phyloP scores from a whole-genome alignment of 1,140 invertebrate genomes.

The Halyomorpha halys region DNA sequence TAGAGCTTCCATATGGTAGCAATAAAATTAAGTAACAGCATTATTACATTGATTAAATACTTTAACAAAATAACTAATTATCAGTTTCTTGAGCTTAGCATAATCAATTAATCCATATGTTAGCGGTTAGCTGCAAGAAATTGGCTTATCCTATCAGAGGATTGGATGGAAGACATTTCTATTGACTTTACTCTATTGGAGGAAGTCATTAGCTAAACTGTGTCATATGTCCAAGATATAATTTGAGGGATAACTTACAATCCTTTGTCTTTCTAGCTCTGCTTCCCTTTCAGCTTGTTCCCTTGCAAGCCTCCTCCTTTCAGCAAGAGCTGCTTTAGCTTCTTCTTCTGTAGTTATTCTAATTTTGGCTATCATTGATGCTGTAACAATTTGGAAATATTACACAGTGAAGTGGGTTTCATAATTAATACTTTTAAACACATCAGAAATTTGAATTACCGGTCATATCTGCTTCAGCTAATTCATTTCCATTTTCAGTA shows the following conservation, averaged over 20 bases:
- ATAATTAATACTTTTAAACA: background rate
- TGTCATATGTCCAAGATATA: too few species aligned
- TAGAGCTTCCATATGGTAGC: too few species aligned
- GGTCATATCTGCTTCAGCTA: constrained; percentile 32
- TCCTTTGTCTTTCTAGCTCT: constrained; percentile 64
- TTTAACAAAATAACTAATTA: background rate
- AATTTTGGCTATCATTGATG: constrained; percentile 59
- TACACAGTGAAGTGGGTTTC: background rate
- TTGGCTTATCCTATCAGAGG: too few species aligned
- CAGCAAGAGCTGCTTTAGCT: constrained; percentile 78
- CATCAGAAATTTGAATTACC: background rate
- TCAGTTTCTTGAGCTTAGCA: too few species aligned
- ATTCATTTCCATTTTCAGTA: constrained; percentile 37
- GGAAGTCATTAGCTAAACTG: too few species aligned
- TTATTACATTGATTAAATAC: too few species aligned
- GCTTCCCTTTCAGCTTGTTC: constrained; percentile 79
- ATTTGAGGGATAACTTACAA: constrained; percentile 35
- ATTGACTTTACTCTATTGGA: too few species aligned
- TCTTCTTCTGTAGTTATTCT: constrained; percentile 78
- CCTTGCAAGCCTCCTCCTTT: constrained; percentile 65
- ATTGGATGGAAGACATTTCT: too few species aligned
- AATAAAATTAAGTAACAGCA: too few species aligned
- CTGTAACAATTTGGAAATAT: constrained; percentile 34
- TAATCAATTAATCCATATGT: too few species aligned
- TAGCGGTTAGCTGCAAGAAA: too few species aligned